Conservation (phyloP, 2,113 vertebrate genomes). For the Speoplatyrhinus poulsoni region DNA sequence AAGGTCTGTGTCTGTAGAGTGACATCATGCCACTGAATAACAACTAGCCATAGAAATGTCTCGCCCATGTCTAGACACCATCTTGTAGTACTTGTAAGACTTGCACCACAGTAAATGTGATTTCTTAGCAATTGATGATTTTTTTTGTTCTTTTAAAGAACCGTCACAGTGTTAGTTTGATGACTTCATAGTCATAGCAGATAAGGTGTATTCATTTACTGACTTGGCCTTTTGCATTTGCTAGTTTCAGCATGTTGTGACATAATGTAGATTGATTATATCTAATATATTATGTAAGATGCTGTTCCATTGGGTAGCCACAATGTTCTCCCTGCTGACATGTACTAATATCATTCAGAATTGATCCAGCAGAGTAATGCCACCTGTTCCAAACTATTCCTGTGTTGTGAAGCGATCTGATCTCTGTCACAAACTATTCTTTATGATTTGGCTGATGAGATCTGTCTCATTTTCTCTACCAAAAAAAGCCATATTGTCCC, state of each 20-base stretch:
- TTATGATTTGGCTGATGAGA: background rate
- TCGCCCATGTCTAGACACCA: conserved; percentile 10
- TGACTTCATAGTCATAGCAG: background rate
- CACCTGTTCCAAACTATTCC: background rate
- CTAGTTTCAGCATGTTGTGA: conserved; percentile 11
- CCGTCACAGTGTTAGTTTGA: background rate
- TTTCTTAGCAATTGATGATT: background rate
- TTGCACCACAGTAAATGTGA: background rate
- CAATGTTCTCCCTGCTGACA: conserved; percentile 18
- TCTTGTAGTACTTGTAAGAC: background rate
- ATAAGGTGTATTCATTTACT: background rate
- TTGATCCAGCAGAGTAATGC: conserved; percentile 17
- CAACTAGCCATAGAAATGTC: conserved; percentile 44
- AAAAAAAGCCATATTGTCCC: too few species aligned
- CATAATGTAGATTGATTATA: conserved; percentile 8
- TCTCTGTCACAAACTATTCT: background rate
- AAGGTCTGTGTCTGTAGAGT: conserved; percentile 56
- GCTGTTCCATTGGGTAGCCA: background rate
- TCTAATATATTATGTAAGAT: conserved; percentile 2
- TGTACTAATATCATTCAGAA: conserved; percentile 15
- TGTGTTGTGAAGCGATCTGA: conserved; percentile 1
- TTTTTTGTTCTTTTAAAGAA: background rate
- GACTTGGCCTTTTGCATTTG: background rate
- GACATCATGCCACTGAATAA: conserved; percentile 60
- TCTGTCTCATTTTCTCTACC: too few species aligned